Conservation (phyloP, 2,797 vertebrate genomes). For the Hozukius guyotensis region DNA sequence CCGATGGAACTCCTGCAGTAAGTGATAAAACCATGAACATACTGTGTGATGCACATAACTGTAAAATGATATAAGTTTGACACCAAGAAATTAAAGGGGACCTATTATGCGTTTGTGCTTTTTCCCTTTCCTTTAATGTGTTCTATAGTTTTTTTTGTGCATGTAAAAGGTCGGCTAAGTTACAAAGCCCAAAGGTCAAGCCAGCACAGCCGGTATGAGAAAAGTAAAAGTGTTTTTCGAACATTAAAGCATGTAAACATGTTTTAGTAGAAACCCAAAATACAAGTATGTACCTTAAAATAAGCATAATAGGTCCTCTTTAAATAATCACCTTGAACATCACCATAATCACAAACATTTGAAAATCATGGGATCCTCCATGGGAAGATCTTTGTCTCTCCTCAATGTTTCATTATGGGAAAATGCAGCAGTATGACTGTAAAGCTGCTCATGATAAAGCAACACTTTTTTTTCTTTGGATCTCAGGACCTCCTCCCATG, state of each 20-base stretch:
- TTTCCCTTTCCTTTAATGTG: too few relatives aligned
- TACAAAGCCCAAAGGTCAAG: too few relatives aligned
- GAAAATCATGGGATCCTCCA: not conserved
- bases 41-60: not conserved
- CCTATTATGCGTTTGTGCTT: too few relatives aligned
- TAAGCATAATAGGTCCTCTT: too few relatives aligned
- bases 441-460: not conserved
- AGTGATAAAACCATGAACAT: conserved; percentile 34
- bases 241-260: too few relatives aligned
- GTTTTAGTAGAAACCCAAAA: too few relatives aligned
- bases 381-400: not conserved
- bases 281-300: too few relatives aligned
- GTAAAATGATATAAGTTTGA: not conserved
- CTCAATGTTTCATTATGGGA: not conserved
- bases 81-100: not conserved
- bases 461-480: not conserved
- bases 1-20: conserved; percentile 73
- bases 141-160: too few relatives aligned
- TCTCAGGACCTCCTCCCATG: conserved; percentile 74
- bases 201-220: too few relatives aligned
- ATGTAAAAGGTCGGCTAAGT: too few relatives aligned
- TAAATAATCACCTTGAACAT: not conserved
- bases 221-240: too few relatives aligned
- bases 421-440: not conserved
- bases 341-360: not conserved